Conservation (phyloP, 2,113 vertebrate species). For the Amblyornis subalaris region DNA sequence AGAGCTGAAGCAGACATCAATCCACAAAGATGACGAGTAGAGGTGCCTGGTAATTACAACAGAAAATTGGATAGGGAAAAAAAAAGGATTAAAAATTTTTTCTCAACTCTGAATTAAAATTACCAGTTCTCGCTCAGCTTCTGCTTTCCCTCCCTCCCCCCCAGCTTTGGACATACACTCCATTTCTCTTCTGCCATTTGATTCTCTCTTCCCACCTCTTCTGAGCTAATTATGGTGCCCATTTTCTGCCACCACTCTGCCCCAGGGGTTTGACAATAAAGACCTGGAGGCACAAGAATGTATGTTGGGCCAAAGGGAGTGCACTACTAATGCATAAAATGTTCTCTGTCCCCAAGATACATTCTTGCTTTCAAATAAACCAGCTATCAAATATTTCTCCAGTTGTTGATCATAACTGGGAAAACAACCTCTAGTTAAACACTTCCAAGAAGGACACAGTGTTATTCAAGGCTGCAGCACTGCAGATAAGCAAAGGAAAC, state of each 20-base stretch:
- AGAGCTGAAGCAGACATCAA: background rate
- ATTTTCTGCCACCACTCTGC: background rate
- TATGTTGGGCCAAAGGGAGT: background rate
- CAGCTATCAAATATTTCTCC: background rate
- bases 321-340: background rate
- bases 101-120: background rate
- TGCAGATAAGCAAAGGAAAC: slow-evolving; percentile 3
- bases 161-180: background rate
- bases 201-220: background rate
- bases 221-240: background rate
- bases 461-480: background rate
- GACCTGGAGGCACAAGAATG: background rate
- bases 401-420: background rate
- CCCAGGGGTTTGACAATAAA: background rate
- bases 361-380: background rate
- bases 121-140: background rate
- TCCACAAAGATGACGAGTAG: background rate
- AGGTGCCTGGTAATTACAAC: background rate
- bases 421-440: background rate
- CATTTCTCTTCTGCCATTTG: background rate
- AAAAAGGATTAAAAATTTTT: background rate
- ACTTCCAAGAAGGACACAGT: background rate
- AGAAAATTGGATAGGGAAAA: background rate
- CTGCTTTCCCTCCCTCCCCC: background rate
- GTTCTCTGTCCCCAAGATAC: background rate